phyloP scores from a whole-genome alignment of 2,797 vertebrate genomes.

The Heteromormyrus szaboi region DNA sequence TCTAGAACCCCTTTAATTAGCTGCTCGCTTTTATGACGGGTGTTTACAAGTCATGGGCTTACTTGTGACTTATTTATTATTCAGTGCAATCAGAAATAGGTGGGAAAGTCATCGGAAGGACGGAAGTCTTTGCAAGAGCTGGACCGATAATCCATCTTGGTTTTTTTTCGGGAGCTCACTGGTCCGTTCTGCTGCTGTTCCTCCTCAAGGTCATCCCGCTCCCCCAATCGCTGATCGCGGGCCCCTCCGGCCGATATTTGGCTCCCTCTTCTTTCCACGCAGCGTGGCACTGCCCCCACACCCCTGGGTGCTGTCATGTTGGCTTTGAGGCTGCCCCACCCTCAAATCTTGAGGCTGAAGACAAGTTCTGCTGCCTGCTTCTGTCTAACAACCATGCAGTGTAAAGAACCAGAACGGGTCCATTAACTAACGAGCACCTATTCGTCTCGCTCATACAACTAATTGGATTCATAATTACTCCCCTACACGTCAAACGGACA shows the following conservation, averaged over 20 bases:
- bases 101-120: not conserved
- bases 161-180: not conserved
- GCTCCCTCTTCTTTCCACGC: not conserved
- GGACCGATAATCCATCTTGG: not conserved
- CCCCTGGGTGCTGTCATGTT: not conserved
- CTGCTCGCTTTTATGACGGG: not conserved
- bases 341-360: not conserved
- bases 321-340: not conserved
- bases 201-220: not conserved
- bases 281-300: not conserved
- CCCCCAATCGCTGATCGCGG: not conserved
- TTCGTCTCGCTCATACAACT: not conserved
- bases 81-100: not conserved
- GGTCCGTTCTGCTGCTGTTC: not conserved
- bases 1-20: not conserved
- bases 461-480: conserved; percentile 13
- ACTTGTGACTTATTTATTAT: not conserved
- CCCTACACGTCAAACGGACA: not conserved
- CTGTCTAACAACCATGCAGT: not conserved
- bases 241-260: not conserved
- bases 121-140: not conserved
- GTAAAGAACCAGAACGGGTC: not conserved
- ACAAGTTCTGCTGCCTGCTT: not conserved
- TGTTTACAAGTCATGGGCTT: not conserved
- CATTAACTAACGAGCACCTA: not conserved